phyloP scores from a whole-genome alignment of 2,113 vertebrate species.

The Trochalopteron elliotii region DNA sequence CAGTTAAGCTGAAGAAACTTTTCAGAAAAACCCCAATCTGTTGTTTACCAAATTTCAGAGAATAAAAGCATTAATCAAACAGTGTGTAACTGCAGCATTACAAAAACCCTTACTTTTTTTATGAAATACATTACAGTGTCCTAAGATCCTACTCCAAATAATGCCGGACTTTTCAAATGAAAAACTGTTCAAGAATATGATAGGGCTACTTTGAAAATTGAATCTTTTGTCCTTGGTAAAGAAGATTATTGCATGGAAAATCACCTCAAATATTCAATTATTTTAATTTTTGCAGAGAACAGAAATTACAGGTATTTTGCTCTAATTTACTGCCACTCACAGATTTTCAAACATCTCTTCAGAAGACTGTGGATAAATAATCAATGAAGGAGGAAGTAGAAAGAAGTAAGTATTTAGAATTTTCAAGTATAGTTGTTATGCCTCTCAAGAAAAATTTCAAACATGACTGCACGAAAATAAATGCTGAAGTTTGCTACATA shows the following conservation, averaged over 20 bases:
- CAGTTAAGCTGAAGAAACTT: not conserved
- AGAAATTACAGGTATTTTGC: not conserved
- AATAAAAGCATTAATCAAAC: not conserved
- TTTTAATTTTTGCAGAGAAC: not conserved
- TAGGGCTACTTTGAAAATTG: not conserved
- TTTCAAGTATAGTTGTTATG: not conserved
- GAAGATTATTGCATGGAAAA: not conserved
- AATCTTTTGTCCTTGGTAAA: not conserved
- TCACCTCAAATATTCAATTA: not conserved
- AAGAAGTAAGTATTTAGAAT: not conserved
- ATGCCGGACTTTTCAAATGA: not conserved
- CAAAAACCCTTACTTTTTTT: not conserved
- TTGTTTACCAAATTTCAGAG: not conserved
- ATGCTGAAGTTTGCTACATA: not conserved
- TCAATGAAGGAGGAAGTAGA: not conserved
- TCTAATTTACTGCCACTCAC: not conserved
- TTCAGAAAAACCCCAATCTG: fast-evolving
- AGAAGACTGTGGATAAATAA: not conserved
- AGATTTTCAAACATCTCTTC: not conserved
- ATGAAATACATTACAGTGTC: not conserved
- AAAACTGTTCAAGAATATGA: not conserved
- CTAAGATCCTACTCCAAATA: not conserved
- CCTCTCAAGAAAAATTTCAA: not conserved
- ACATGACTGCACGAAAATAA: not conserved
- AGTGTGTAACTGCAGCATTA: not conserved